Base-by-base conservation (phyloP, 1,140 invertebrate genomes). In the Drosophila nigromelanica region DNA sequence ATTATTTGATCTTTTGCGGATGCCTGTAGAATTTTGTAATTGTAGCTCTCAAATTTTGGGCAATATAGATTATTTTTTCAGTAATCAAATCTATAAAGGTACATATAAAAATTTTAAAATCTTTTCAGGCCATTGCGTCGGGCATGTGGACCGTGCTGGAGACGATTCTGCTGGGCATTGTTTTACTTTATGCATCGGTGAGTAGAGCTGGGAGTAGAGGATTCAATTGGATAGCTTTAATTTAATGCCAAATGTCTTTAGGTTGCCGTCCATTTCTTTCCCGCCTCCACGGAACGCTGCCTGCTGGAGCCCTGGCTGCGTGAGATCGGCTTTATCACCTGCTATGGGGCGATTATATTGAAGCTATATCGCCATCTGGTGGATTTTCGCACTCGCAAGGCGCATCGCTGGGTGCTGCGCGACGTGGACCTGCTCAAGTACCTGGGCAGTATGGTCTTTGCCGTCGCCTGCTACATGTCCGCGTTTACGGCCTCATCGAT, bases 91-190 rank as follows among this genome's bases (percentile, higher is more conserved):
- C n/a, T n/a, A n/a, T n/a, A n/a, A 18, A 1, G 1, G 18, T 18
- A 18, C 18, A 18, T 18, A 18, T 18, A 18, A 18, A 27, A 27
- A n/a, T 52, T 1, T 37, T 5, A 5, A 39, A 40, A 14, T 2
- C 4, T 3, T 77, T 86, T 6, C 91, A 97, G 82, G 95, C 96
- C 48, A 96, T 97, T 80, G 96, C 95, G 18, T 94, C 94, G 72
- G 95, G 96, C 62, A 97, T 97, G 95, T 98, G 97, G 97, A 96
- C 96, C 35, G 95, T 98, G 61, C 92, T 98, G 86, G 97, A 98
- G 93, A 96, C 96, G 33, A 95, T 98, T 67, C 92, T 98, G 48
- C 85, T 97, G 18, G 97, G 97, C 79, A 96, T 97, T 72, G 93
- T 97, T 77, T 93, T 98, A 75, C 94, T 98, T 75, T 98, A 98